Conservation (phyloP, 2,113 vertebrate genomes). For the Aramus guarauna region DNA sequence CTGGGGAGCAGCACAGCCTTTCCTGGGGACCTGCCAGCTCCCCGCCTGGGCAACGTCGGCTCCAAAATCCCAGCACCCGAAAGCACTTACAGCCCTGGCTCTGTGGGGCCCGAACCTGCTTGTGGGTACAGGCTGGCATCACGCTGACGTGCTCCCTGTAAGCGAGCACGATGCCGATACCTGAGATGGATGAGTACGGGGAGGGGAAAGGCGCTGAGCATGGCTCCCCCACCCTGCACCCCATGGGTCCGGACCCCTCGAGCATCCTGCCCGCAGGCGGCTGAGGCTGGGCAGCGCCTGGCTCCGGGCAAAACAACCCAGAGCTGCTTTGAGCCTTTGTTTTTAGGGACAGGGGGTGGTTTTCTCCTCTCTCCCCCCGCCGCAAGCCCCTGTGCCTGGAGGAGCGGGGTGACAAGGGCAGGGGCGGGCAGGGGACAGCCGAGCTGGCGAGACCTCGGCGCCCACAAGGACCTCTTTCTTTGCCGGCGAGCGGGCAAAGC, state of each 20-base stretch:
- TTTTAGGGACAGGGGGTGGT: neutral
- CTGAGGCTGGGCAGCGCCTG: neutral
- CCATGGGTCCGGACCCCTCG: rapidly evolving
- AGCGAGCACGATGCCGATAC: rapidly evolving
- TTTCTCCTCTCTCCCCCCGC: neutral
- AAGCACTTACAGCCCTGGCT: neutral
- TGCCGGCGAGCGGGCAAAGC: neutral
- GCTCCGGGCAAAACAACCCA: neutral
- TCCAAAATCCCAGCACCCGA: neutral
- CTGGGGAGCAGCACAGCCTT: neutral
- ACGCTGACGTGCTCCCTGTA: rapidly evolving
- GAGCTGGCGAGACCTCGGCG: neutral
- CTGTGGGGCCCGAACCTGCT: neutral
- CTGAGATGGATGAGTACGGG: rapidly evolving
- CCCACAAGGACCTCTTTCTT: conserved; percentile 20
- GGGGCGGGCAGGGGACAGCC: neutral
- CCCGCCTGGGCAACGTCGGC: rapidly evolving
- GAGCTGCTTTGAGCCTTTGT: neutral
- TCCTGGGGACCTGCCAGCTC: neutral
- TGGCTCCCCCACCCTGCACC: neutral
- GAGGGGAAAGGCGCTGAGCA: neutral
- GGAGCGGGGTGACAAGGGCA: neutral
- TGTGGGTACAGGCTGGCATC: rapidly evolving
- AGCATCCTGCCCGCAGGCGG: neutral
- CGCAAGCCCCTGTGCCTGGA: neutral